Conservation (phyloP, 92 coral and sea anemone genomes). For the Epizoanthus scotinus region DNA sequence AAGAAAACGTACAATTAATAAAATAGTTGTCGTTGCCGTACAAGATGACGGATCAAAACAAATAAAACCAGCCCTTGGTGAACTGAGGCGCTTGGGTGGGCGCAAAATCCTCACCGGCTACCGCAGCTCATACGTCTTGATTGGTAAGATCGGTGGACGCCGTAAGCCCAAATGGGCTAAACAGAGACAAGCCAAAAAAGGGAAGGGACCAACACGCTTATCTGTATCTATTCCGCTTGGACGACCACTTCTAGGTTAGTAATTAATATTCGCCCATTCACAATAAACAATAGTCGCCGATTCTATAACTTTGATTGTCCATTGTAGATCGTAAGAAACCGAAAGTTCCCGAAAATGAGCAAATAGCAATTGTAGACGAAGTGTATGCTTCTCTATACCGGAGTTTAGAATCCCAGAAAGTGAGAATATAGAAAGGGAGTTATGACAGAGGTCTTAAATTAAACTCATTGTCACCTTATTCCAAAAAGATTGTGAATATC, state of each 20-base stretch:
- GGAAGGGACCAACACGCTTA: slow-evolving; percentile 11
- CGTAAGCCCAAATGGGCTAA: slow-evolving; percentile 21
- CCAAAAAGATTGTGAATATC: too few relatives aligned
- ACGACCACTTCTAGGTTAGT: slow-evolving; percentile 13
- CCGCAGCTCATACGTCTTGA: slow-evolving; percentile 8
- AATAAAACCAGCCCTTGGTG: slow-evolving; percentile 5
- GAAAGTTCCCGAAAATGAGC: too few relatives aligned
- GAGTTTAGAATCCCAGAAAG: too few relatives aligned
- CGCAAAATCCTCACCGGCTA: slow-evolving; percentile 3
- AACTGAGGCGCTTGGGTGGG: slow-evolving; percentile 17
- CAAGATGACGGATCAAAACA: slow-evolving; percentile 34
- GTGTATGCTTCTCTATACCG: too few relatives aligned
- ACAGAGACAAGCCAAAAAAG: not conserved
- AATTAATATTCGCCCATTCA: not conserved
- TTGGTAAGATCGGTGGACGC: slow-evolving; percentile 23
- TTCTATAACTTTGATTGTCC: not conserved
- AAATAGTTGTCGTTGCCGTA: slow-evolving; percentile 19
- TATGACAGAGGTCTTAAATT: too few relatives aligned
- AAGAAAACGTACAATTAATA: slow-evolving; percentile 1
- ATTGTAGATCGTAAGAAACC: not conserved
- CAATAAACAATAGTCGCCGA: not conserved
- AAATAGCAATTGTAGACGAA: too few relatives aligned
- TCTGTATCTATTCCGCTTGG: slow-evolving; percentile 11
- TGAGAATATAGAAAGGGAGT: too few relatives aligned
- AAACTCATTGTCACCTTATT: too few relatives aligned